A percentile compares a stretch with the other conserved stretches of the same genome.
Conservation (phyloP, 2,797 vertebrate genomes). For the Hypotaenidia okinawae region DNA sequence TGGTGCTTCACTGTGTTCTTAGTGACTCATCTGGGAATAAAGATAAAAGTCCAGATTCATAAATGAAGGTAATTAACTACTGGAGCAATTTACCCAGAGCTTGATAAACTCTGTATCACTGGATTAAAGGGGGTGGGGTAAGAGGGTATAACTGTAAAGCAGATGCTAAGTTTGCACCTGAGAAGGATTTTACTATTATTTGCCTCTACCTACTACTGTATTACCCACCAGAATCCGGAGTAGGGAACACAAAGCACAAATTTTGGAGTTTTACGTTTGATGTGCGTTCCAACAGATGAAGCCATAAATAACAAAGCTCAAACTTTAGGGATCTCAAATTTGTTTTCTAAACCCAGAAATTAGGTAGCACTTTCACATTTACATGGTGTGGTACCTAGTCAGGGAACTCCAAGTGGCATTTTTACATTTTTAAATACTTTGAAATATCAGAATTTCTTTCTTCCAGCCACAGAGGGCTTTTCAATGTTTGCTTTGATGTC, state of each 20-base stretch:
- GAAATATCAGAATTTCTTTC: not conserved
- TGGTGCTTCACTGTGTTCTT: constrained; percentile 52
- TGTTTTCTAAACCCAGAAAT: not conserved
- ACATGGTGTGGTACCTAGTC: not conserved
- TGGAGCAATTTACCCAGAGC: constrained; percentile 56
- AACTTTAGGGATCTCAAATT: not conserved
- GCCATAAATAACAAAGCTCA: not conserved
- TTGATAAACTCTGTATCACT: constrained; percentile 53
- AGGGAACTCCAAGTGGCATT: not conserved
- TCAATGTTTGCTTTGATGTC: constrained; percentile 1
- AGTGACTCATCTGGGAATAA: constrained; percentile 65
- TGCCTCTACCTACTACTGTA: not conserved
- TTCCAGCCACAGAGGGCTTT: not conserved
- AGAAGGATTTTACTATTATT: not conserved
- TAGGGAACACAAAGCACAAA: not conserved
- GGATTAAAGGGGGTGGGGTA: constrained; percentile 5
- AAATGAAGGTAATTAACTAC: constrained; percentile 71
- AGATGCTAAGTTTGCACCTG: constrained; percentile 23
- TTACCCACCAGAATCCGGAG: not conserved
- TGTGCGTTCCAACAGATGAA: not conserved
- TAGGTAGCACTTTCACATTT: not conserved
- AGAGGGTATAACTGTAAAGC: constrained; percentile 10
- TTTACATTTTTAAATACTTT: not conserved
- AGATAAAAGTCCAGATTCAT: constrained; percentile 70
- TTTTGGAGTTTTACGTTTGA: not conserved